These are phyloP conservation scores for Azemiops feae DNA, from an alignment of 2,113 vertebrate species.

Conservation along the genomic window DNA sequence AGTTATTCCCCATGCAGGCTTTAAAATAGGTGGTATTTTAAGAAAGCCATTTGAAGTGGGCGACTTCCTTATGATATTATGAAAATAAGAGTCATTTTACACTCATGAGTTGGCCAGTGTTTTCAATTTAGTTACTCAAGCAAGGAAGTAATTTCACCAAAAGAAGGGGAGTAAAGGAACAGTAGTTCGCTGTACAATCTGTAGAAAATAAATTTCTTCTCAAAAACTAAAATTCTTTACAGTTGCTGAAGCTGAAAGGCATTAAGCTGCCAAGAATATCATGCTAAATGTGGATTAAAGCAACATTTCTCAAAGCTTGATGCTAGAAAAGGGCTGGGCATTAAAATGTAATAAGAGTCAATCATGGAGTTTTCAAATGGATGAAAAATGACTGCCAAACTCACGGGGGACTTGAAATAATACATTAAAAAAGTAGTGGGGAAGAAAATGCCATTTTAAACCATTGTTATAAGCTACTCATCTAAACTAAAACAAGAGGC, in stretches of 20 bases:
- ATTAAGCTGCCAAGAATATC: background rate
- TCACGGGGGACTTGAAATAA: too few relatives aligned
- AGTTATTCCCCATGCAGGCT: background rate
- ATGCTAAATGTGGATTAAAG: background rate
- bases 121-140: background rate
- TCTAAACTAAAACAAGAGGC: background rate
- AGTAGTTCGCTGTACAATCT: background rate
- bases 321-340: background rate
- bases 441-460: background rate
- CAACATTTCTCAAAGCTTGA: background rate
- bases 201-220: background rate
- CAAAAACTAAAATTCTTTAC: background rate
- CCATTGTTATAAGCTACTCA: background rate
- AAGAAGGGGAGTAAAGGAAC: background rate
- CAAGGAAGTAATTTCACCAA: background rate
- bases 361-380: background rate
- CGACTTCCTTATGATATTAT: background rate
- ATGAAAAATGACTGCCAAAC: background rate
- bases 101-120: background rate
- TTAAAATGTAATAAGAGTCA: background rate
- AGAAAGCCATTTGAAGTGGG: background rate
- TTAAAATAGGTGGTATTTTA: background rate
- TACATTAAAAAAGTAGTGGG: too few relatives aligned
- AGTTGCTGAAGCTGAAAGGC: background rate
- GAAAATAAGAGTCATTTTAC: slow-evolving; percentile 1